Base-by-base conservation (phyloP, 1,140 invertebrate genomes). In the Amphibalanus amphitrite region DNA sequence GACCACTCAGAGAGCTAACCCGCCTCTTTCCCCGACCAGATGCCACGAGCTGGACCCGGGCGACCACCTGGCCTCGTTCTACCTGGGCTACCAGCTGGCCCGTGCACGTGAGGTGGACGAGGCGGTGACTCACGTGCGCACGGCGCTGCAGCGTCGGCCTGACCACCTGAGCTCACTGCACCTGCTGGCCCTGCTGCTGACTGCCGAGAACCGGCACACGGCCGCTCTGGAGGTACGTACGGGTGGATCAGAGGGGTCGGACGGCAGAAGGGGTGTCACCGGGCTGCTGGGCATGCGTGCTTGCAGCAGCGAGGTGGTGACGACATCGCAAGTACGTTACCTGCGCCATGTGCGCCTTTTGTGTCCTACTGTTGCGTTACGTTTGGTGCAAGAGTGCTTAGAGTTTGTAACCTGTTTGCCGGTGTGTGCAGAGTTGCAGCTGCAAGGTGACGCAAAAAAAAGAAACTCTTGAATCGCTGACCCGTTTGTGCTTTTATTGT, bases 1-100 rank as follows among this genome's bases (percentile, higher is more conserved):
- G n/a, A n/a, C n/a, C n/a, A n/a, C n/a, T n/a, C n/a, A n/a, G n/a
- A n/a, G n/a, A n/a, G n/a, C n/a, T n/a, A n/a, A 8, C 40, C 28
- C 64, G 6, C 28, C 67, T n/a, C 69, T 40, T 29, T 38, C 26
- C 29, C 29, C 25, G 4, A 69, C n/a, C 73, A 87, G 88, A 75
- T 86, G 91, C 4, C 87, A 88, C 69, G 85, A 89, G 77, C 80
- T 87, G 59, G 92, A 95, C 83, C 86, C 89, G 68, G 89, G 90
- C 77, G 92, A 95, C 81, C 90, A 95, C 80, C 80, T 97, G 26
- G 86, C 88, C 28, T 86, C 92, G 77, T 97, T 94, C 82, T 95
- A 95, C 80, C 79, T 96, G n/a, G 90, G 90, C 23, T 80, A 94
- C 70, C 89, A 91, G 79, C 87, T 90, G 78, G 92, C 92, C 26